Evolutionary conservation across 2,797 vertebrate genomes (phyloP), one percentile per base, ranked within the genome.

Genomic region (Lutjanus argentimaculatus): DNA sequence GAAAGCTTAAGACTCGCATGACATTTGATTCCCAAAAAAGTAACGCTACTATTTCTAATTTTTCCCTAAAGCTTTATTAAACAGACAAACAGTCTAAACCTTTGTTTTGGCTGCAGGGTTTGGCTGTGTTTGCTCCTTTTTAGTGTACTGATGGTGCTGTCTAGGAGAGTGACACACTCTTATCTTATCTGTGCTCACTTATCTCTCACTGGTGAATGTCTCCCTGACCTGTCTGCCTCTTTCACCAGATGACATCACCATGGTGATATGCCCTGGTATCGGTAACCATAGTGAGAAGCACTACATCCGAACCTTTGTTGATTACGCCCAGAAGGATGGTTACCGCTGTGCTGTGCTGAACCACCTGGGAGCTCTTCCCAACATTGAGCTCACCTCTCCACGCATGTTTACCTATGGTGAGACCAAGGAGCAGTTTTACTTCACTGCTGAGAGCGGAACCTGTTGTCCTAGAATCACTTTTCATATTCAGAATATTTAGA

Each of bases 251-350:
- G 97, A 99, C 72, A 89, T 99, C 87, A 99, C 98, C 59, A 99
- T 99, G 98, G 98, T 99, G 73, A 99, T 99, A 91, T 99, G 99
- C 84, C 99, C 98, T 0, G 99, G 99, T 42, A 99, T 99, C 16
- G 99, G 98, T 64, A 99, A 99, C 94, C 98, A 99, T 89, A 99
- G 99, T 21, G 99, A 99, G 93, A 99, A 99, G 94, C 98, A 99
- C 88, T 99, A 99, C 78, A 98, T 99, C 92, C 97, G 99, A 55
- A 99, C 99, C 10, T 99, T 99, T 49, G 99, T 99, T 63, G 99
- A 99, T 93, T 95, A 98, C 0, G 97, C 98, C 0, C 99, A 99
- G 91, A 98, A 97, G 81, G 97, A 97, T 2, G 99, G 99, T 21
- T 99, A 99, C 90, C 96, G 98, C 40, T 99, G 99, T 57, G 96